Evolutionary conservation across 1,140 invertebrate species (phyloP), one percentile per base, ranked within the genome.

Genomic region (Arion vulgaris): DNA sequence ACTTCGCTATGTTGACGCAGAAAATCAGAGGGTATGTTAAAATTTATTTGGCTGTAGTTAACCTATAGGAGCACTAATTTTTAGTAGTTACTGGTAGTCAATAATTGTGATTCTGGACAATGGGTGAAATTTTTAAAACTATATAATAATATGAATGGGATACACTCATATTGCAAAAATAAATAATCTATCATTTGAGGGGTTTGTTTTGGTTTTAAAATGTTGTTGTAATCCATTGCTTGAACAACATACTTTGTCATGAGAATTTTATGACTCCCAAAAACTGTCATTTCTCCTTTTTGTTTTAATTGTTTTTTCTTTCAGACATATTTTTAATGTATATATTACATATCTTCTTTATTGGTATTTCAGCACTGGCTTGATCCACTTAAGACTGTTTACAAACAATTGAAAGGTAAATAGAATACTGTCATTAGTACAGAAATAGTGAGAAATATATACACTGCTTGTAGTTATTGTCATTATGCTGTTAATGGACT

Each of bases 331-430:
- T n/a, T n/a, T 5, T 45, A 45, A 5, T 45, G 41, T 15, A 45
- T 45, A 45, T 45, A 45, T 7, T 45, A 45, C 15, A 45, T 15
- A 7, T 15, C 5, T 57, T 57, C 2, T 23, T 5, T 57, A 15
- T 57, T 57, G 53, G 9, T 2, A 74, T 95, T 95, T 86, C 93
- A 98, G 97, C 97, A 98, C 93, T 99, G 98, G 98, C 92, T 99
- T 88, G 98, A 99, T 93, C 94, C 97, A 89, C 95, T 96, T 72
- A 98, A 98, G 93, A 95, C 96, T 75, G 96, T 98, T 88, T 94
- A 96, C 84, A 98, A 98, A 92, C 97, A 99, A 95, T 95, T 98
- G 45, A 98, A 98, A 96, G 96, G 97, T 97, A 93, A 93, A 93
- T 93, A 28, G 4, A 57, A 32, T 66, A n/a, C 62, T 34, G n/a